These are phyloP conservation scores for Aviceda subcristata DNA, from an alignment of 2,113 vertebrate genomes.

Conservation along the genomic window DNA sequence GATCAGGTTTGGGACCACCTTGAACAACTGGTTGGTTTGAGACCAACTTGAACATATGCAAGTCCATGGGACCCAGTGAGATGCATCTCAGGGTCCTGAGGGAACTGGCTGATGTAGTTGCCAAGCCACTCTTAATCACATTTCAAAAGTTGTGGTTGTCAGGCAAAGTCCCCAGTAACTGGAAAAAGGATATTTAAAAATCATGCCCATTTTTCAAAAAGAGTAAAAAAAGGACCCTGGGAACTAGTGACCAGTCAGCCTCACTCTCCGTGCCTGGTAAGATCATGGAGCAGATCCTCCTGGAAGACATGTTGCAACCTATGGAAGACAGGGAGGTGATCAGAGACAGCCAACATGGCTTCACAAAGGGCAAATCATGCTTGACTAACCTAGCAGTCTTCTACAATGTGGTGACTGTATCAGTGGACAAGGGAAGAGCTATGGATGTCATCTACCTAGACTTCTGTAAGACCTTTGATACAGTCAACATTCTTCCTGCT, in stretches of 20 bases:
- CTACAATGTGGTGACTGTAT: neutral
- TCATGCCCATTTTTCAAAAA: neutral
- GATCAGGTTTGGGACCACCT: neutral
- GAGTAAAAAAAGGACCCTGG: neutral
- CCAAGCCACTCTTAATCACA: neutral
- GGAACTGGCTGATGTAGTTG: neutral
- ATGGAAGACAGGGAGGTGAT: neutral
- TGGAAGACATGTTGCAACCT: neutral
- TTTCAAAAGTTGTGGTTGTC: neutral
- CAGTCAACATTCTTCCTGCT: neutral
- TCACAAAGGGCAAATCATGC: neutral
- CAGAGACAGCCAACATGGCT: neutral
- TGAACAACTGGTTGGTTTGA: neutral
- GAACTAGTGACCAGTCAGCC: neutral
- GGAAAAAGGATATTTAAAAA: neutral
- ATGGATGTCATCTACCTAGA: neutral
- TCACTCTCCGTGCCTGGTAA: rapidly evolving
- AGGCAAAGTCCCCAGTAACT: neutral
- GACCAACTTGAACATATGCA: neutral
- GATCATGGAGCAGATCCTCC: neutral
- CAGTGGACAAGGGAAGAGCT: neutral
- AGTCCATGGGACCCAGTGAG: neutral
- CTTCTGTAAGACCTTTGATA: neutral
- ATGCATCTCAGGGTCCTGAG: neutral
- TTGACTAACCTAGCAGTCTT: neutral